Base-by-base conservation (phyloP, 2,797 vertebrate species). In the Orientallactaga sibirica region DNA sequence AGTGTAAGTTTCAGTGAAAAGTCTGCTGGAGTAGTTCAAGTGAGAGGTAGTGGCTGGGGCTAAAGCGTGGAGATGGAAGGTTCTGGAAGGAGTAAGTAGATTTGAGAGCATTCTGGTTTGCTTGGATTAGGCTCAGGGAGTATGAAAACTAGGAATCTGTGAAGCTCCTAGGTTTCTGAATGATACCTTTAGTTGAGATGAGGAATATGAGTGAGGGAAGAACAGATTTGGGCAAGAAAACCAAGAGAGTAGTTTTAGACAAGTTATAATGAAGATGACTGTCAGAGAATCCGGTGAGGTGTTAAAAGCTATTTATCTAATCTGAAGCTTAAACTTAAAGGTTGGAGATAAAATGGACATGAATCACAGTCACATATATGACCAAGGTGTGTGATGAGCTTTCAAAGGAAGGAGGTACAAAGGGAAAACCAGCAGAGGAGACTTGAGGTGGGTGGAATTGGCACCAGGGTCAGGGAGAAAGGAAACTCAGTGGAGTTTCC, bases 141-240 rank as follows among this genome's bases (percentile, higher is more conserved):
- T n/a, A 58, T 92, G 52, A 19, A 55, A 7, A 64, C 62, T 73
- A 91, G 76, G 33, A 68, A 64, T 77, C 43, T 43, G 10, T 74
- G 71, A 55, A 33, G 24, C 76, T 67, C 18, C 67, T 19, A 58
- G 61, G 64, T 33, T 88, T 82, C 76, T 19, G 27, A 29, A 55
- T 10, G 52, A 29, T 75, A 27, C 70, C 29, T 4, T 84, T 84
- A 68, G 33, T 74, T 58, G 52, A 91, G 48, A 43, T n/a, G 25
- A 84, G 48, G 64, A 74, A 71, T 66, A 80, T 25, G 15, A 41
- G 19, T 19, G 3, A 33, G 41, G 67, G 48, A 82, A 52, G 41
- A 87, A 58, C n/a, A 88, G 55, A 62, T 37, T 24, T 95, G 55
- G 58, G 22, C 43, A 91, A 90, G 81, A 91, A 91, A 95, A 80